Percentiles rank a stretch among this genome's conserved stretches.
Evolutionary conservation across 1,140 invertebrate genomes (phyloP).

Genomic region (Ruditapes philippinarum): DNA sequence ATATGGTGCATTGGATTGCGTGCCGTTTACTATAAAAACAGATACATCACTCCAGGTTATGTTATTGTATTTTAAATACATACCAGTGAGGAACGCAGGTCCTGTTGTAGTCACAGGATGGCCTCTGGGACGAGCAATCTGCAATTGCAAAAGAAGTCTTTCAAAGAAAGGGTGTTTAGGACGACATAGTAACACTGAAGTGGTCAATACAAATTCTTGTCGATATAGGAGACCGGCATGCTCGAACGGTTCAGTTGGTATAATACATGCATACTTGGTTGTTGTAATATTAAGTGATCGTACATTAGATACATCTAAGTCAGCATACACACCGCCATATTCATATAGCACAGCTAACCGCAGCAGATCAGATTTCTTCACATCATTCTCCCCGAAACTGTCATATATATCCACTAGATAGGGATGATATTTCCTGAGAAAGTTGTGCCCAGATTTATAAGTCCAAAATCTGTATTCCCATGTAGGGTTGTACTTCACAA

Average conservation of each 20-base stretch:
- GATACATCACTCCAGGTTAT: not conserved
- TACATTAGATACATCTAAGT: slow-evolving; percentile 2
- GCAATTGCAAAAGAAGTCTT: not conserved
- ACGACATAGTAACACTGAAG: not conserved
- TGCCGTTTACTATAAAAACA: not conserved
- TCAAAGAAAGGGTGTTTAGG: slow-evolving; percentile 44
- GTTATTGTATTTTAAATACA: not conserved
- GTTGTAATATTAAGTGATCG: not conserved
- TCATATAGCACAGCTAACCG: slow-evolving; percentile 17
- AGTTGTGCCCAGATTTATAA: not conserved
- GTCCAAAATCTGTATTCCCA: slow-evolving; percentile 56
- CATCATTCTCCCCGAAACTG: not conserved
- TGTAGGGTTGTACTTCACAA: slow-evolving; percentile 71
- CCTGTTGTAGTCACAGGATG: slow-evolving; percentile 12
- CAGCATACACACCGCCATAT: slow-evolving; percentile 50
- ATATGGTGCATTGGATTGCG: slow-evolving; percentile 5
- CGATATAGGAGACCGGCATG: not conserved
- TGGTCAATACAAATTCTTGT: not conserved
- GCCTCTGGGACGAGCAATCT: not conserved
- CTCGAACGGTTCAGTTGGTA: slow-evolving; percentile 18
- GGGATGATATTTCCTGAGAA: not conserved
- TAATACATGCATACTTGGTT: slow-evolving; percentile 16
- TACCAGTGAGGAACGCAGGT: not conserved
- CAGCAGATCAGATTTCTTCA: slow-evolving; percentile 4
- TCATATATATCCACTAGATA: slow-evolving; percentile 20